phyloP scores from a whole-genome alignment of 2,888 invertebrate genomes.

The Lamellibrachia satsuma region DNA sequence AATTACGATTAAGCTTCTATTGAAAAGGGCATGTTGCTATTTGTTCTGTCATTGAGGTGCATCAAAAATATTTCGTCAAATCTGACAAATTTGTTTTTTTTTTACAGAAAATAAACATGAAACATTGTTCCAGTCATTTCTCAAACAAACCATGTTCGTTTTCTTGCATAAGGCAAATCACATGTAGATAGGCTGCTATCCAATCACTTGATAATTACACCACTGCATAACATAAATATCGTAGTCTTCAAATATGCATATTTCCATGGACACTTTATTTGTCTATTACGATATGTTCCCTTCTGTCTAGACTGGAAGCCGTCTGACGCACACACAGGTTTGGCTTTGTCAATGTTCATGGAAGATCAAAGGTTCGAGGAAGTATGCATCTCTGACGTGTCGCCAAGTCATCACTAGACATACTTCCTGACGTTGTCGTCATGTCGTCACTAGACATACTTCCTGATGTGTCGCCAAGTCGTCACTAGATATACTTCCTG shows the following conservation, averaged over 20 bases:
- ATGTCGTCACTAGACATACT: no score
- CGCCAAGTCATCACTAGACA: not conserved
- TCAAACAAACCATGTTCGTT: no score
- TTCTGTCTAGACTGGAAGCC: not conserved
- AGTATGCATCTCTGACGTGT: not conserved
- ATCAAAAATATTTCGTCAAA: no score
- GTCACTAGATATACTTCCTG: no score
- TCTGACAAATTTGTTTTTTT: no score
- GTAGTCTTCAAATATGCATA: not conserved
- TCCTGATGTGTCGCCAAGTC: not conserved
- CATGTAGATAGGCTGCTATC: not conserved
- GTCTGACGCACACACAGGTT: not conserved
- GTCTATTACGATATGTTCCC: not conserved
- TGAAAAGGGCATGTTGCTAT: no score
- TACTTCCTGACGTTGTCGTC: no score
- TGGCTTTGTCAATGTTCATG: not conserved
- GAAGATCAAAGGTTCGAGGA: not conserved
- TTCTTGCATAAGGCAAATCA: not conserved
- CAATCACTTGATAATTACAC: not conserved
- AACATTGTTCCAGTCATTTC: no score
- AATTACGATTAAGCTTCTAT: no score
- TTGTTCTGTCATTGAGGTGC: no score
- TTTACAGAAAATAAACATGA: not conserved
- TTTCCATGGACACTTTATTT: not conserved
- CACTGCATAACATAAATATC: not conserved